Base-by-base conservation (phyloP, 2,113 vertebrate species). In the Suricata suricatta region DNA sequence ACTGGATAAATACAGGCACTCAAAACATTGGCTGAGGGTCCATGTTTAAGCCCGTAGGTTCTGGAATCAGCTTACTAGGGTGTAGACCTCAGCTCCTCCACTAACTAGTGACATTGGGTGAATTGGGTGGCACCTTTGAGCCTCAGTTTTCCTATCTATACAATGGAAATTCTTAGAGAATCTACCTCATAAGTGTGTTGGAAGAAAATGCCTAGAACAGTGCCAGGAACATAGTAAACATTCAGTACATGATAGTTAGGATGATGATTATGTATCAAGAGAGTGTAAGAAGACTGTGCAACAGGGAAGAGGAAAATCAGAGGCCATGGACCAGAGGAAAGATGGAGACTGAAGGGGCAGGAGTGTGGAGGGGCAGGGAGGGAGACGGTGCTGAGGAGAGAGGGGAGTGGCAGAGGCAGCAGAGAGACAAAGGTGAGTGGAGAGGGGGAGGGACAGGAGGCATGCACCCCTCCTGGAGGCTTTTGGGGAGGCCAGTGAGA, bases 11-110 rank as follows among this genome's bases (percentile, higher is more conserved):
- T 33, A 3, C 0, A 10, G 41, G 11, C 15, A 10, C 17, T 38
- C 5, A 0, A 13, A 27, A 31, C 15, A 2, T 1, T 27, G 47
- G 60, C 79, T 11, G 35, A 74, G 64, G 4, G 25, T 1, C 0
- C 2, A 5, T 19, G 41, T 47, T 3, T 41, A 31, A 47, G 63
- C 11, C 14, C 7, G 0, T 10, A 29, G 8, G 15, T 25, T 66
- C 77, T 11, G 27, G 38, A 84, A n/a, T n/a, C 54, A 8, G 25
- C 15, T 4, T 4, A 16, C 52, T 21, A 60, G 38, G 63, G 54
- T 27, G 27, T n/a, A 64, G 25, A 25, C 52, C 21, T 90, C 47
- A 27, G 60, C 16, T 50, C 31, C 68, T 63, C 15, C 7, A 31
- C 64, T 4, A n/a, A 31, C 64, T 4, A n/a, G 90, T 80, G 76